A percentile compares a stretch with the other conserved stretches of the same genome.
phyloP scores from a whole-genome alignment of 2,797 vertebrate genomes.

The Mycteria americana region DNA sequence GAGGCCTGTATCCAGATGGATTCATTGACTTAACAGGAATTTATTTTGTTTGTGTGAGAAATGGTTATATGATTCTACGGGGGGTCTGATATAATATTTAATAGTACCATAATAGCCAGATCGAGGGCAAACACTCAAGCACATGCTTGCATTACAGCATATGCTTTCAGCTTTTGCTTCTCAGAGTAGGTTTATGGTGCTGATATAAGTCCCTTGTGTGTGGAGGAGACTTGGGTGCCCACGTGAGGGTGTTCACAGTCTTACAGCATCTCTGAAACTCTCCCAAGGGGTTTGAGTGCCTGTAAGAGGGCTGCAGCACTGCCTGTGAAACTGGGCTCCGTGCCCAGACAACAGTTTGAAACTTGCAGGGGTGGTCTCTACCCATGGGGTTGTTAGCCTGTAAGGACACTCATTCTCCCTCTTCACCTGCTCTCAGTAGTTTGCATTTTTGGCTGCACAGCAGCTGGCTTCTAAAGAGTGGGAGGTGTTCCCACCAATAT shows the following conservation, averaged over 20 bases:
- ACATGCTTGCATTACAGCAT: neutral
- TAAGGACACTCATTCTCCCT: neutral
- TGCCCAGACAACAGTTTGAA: neutral
- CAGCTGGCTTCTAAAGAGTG: neutral
- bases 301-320: neutral
- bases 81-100: neutral
- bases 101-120: accelerated
- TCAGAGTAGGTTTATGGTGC: neutral
- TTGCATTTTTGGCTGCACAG: neutral
- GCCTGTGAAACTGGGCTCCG: neutral
- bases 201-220: neutral
- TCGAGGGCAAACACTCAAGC: neutral
- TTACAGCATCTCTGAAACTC: neutral
- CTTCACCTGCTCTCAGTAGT: neutral
- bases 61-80: neutral
- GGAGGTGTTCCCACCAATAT: neutral
- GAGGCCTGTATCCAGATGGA: neutral
- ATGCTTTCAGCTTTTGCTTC: neutral
- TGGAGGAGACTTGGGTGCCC: neutral
- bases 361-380: neutral
- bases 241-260: neutral
- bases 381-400: accelerated
- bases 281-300: neutral
- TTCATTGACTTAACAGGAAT: neutral
- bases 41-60: neutral